A percentile compares a stretch with the other conserved stretches of the same genome.
Evolutionary conservation across 2,113 vertebrate genomes (phyloP).

Genomic region (Salvelinus fontinalis): DNA sequence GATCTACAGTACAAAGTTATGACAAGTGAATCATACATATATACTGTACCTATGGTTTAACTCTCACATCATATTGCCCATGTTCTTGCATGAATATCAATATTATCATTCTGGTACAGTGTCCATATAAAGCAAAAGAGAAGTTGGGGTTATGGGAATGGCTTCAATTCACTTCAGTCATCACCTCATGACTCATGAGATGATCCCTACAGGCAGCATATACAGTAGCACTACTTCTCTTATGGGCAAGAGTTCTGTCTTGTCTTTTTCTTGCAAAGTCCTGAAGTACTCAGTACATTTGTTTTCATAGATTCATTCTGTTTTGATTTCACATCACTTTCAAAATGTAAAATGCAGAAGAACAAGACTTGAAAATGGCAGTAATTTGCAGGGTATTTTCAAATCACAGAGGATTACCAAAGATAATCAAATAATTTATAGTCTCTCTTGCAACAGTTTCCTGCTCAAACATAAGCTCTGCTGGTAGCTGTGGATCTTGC

Average conservation of each 20-base stretch:
- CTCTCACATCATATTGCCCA: background rate
- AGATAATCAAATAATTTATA: constrained; percentile 7
- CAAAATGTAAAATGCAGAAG: background rate
- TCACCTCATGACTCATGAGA: background rate
- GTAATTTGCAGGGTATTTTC: background rate
- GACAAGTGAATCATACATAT: background rate
- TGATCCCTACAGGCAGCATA: background rate
- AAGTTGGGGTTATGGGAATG: background rate
- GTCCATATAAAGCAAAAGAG: too few species aligned
- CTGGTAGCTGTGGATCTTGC: constrained; percentile 64
- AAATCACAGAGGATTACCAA: constrained; percentile 13
- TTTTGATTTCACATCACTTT: background rate
- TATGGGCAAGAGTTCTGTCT: constrained; percentile 4
- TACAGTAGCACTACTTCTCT: background rate
- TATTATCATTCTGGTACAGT: background rate
- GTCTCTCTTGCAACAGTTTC: constrained; percentile 22
- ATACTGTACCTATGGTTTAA: background rate
- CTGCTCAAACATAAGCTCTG: constrained; percentile 69
- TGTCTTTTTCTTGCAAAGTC: background rate
- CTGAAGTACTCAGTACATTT: background rate
- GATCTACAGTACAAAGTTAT: background rate
- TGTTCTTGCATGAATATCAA: background rate
- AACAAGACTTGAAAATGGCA: background rate
- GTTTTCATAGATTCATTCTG: background rate
- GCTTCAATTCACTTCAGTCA: background rate